phyloP scores from a whole-genome alignment of 2,888 invertebrate genomes.

The Lottia gigantea region DNA sequence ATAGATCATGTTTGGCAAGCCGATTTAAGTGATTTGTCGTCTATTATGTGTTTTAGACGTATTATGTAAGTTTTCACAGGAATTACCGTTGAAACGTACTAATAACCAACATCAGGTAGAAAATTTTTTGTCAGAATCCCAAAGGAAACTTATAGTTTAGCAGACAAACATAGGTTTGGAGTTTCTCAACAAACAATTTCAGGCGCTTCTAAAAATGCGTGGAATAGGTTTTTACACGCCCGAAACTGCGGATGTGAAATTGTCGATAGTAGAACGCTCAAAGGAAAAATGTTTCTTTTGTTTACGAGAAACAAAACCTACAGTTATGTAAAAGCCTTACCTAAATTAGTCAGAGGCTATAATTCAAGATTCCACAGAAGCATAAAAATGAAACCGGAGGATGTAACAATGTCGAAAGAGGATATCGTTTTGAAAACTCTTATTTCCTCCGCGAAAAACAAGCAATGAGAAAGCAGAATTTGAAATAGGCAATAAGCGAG shows the following conservation, averaged over 20 bases:
- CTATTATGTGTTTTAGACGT: constrained; percentile 45
- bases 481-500: not conserved
- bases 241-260: constrained; percentile 46
- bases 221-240: constrained; percentile 41
- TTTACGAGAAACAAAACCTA: constrained; percentile 20
- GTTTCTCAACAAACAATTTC: constrained; percentile 35
- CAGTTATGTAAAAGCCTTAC: constrained; percentile 21
- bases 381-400: constrained; percentile 23
- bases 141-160: constrained; percentile 28
- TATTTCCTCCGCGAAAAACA: not conserved
- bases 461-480: not conserved
- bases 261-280: constrained; percentile 48
- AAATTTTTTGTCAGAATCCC: constrained; percentile 25
- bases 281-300: constrained; percentile 28
- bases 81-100: constrained; percentile 40
- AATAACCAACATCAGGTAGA: constrained; percentile 21
- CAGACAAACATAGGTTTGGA: constrained; percentile 39
- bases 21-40: constrained; percentile 20
- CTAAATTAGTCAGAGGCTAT: constrained; percentile 23
- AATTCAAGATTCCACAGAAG: constrained; percentile 29
- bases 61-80: constrained; percentile 42
- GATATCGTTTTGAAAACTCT: not conserved
- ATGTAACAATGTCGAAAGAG: constrained; percentile 24
- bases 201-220: constrained; percentile 24
- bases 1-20: constrained; percentile 46